Evolutionary conservation across 2,888 invertebrate genomes (phyloP), one percentile per base, ranked within the genome.

Genomic region (Hypercompe scribonia): DNA sequence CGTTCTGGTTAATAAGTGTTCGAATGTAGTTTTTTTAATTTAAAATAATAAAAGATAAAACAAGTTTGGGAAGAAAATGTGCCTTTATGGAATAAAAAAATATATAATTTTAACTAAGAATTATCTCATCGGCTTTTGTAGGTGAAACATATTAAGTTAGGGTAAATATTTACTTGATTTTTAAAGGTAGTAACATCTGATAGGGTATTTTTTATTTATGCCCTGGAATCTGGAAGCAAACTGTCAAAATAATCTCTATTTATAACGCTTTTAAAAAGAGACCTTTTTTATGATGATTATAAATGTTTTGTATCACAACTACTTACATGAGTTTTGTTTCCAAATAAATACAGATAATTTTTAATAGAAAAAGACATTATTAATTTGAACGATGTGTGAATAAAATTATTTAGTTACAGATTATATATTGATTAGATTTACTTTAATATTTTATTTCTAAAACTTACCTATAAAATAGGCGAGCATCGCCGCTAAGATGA

Each of bases 401-500:
- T 50, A 24, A 5, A 24, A 50, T 50, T 24, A 24, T 50, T 2
- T 50, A 50, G 8, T 1, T 7, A 8, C n/a, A n/a, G n/a, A n/a
- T n/a, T n/a, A n/a, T n/a, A n/a, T 21, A 4, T 24, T 58, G n/a
- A 7, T n/a, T 18, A 42, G 7, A 5, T 36, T 3, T 36, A 5
- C 4, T 36, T 8, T 5, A 5, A 46, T 2, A 46, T 46, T 46
- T 46, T 4, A 28, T 54, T 50, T n/a, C 13, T 54, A 65, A 64
- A 64, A 95, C 97, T 97, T 96, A 99, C 99, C 98, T 96, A 98
- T 98, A 96, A 99, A 98, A 96, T 99, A 99, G 88, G 98, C 98
- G 93, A 99, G 97, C 97, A 99, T 98, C 85, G 99, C 99, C 88
- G 98, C 97, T 90, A 99, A 97, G 88, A 98, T 97, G 90, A 99